Conservation (phyloP, 2,113 vertebrate genomes). For the Paradoxurus hermaphroditus region DNA sequence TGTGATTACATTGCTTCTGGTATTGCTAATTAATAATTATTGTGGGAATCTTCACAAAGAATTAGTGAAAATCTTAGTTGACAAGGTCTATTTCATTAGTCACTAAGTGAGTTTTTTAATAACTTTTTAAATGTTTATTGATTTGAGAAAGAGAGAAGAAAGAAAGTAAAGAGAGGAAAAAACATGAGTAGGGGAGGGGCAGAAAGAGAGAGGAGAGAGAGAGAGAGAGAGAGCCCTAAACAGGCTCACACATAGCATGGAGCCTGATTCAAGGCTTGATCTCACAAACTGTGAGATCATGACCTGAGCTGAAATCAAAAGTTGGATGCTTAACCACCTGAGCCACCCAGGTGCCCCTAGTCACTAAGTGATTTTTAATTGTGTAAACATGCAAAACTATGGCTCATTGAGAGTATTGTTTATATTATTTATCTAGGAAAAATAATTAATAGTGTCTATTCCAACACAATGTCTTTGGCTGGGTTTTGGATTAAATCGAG, state of each 20-base stretch:
- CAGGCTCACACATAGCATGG: too few species aligned
- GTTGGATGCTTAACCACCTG: too few species aligned
- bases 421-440: background rate
- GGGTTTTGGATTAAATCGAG: background rate
- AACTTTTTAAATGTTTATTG: too few species aligned
- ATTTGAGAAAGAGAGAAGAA: too few species aligned
- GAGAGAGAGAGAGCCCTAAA: too few species aligned
- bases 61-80: background rate
- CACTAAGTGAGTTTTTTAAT: background rate
- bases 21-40: background rate
- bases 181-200: too few species aligned
- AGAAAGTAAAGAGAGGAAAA: too few species aligned
- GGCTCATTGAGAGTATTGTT: background rate
- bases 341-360: too few species aligned
- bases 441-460: background rate
- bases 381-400: background rate
- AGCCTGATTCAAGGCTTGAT: too few species aligned
- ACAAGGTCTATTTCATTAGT: background rate
- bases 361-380: background rate
- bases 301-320: too few species aligned
- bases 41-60: background rate
- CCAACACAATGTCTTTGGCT: background rate
- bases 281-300: too few species aligned
- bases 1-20: background rate
- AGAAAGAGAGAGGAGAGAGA: too few species aligned